Base-by-base conservation (phyloP, 1,140 invertebrate species). In the Tachypleus tridentatus region DNA sequence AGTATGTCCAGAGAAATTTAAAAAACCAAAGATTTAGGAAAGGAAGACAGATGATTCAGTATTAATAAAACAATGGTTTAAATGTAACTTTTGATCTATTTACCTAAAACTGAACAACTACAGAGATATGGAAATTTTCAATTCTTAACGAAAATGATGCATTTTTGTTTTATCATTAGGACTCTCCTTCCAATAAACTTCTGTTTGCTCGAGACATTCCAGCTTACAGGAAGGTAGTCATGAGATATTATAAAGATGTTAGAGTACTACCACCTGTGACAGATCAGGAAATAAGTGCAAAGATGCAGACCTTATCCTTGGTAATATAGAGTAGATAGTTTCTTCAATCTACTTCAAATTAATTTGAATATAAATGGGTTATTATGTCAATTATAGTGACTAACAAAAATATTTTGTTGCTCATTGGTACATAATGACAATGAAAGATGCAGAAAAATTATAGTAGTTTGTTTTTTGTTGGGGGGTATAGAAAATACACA, bases 151-250 rank as follows among this genome's bases (percentile, higher is more conserved):
- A 29, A 29, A 29, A 29, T 29, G 29, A 29, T 29, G 29, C 0
- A 29, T 29, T 29, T 29, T 29, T 48, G 47, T 63, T 11, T 50
- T 51, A 52, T 48, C 64, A 57, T 59, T 54, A 71, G 65, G 75
- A 78, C 65, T 76, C 70, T 58, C 74, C 76, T n/a, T 76, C 73
- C 9, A 73, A 69, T 64, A 78, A 79, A 66, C 63, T 77, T 5
- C 59, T 76, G 10, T 76, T 74, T 64, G 72, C 72, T 9, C 73
- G 71, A 60, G 74, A 76, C 59, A 71, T 74, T 50, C 67, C 71
- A 7, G 61, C 61, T 7, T 74, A 74, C 67, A 56, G 71, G 9
- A 63, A 69, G 53, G 68, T 73, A 67, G 68, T 73, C 4, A 63
- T 62, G 47, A 66, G 70, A 11, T 74, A 68, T 58, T 75, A 74